Percentiles rank a stretch among this genome's conserved stretches.
These are phyloP conservation scores for Hafferia zeledoni DNA, from an alignment of 2,797 vertebrate species.

Conservation along the genomic window DNA sequence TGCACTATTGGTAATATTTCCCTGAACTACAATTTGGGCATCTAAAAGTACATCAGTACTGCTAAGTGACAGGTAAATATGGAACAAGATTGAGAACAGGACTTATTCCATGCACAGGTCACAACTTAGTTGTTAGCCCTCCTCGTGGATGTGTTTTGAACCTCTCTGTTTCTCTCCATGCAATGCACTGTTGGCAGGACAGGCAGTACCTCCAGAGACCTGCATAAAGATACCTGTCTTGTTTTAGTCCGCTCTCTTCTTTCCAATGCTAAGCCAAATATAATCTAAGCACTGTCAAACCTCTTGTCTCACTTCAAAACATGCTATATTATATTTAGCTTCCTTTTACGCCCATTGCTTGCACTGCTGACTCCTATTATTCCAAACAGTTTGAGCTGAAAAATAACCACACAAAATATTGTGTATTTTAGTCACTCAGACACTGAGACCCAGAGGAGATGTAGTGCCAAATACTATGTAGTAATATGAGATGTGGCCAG, in stretches of 20 bases:
- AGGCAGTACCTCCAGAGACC: background rate
- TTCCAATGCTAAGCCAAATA: rapidly evolving
- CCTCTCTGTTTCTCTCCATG: background rate
- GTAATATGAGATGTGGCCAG: background rate
- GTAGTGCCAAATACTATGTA: background rate
- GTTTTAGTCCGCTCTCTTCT: background rate
- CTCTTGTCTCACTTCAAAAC: background rate
- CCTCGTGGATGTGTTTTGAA: background rate
- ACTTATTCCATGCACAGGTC: background rate
- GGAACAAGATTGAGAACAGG: background rate
- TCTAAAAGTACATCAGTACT: background rate
- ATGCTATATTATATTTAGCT: background rate
- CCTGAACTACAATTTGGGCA: background rate
- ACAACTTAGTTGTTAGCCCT: background rate
- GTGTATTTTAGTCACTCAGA: background rate
- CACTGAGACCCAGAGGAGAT: background rate
- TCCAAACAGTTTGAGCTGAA: background rate
- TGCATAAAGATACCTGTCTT: background rate
- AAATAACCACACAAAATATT: background rate
- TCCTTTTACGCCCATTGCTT: background rate
- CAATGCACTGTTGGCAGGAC: background rate
- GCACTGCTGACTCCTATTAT: background rate
- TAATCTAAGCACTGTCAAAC: background rate
- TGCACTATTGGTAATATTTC: background rate
- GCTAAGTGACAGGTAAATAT: background rate